A percentile compares a stretch with the other conserved stretches of the same genome.
Conservation (phyloP, 2,888 invertebrate species). For the Spilosoma lubricipeda region DNA sequence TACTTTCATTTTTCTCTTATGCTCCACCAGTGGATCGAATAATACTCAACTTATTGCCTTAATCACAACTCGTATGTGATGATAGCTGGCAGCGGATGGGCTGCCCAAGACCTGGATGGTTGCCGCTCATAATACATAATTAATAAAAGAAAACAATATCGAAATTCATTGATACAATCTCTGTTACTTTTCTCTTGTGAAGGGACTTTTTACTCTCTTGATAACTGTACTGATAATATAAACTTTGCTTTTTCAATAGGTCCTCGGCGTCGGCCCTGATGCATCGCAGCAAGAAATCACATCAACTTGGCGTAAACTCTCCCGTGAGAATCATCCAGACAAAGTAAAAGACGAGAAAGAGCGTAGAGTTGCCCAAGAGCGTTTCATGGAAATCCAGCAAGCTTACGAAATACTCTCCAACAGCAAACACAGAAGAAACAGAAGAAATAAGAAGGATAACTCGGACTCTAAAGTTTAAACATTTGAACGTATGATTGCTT, state of each 20-base stretch:
- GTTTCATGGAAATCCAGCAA: conserved; percentile 96
- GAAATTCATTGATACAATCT: no score
- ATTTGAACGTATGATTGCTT: conserved; percentile 25
- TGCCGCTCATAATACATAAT: no score
- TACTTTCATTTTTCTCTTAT: no score
- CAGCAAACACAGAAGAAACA: conserved; percentile 91
- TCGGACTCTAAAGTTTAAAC: conserved; percentile 69
- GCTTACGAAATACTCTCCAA: conserved; percentile 96
- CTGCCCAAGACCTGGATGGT: no score
- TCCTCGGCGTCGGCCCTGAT: conserved; percentile 91
- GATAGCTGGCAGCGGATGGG: no score
- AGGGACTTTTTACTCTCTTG: no score
- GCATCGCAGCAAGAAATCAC: conserved; percentile 95
- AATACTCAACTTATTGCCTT: no score
- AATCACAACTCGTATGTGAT: no score
- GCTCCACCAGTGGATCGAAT: no score
- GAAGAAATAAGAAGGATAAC: conserved; percentile 90
- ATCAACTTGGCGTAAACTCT: conserved; percentile 91
- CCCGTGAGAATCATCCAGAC: conserved; percentile 96
- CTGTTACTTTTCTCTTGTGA: no score
- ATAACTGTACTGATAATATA: not conserved
- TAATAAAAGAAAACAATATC: no score
- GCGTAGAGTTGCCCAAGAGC: conserved; percentile 91
- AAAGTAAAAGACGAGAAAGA: conserved; percentile 92
- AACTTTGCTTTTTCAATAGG: conserved; percentile 73